phyloP scores from a whole-genome alignment of 1,140 invertebrate genomes.

The Cyclina sinensis region DNA sequence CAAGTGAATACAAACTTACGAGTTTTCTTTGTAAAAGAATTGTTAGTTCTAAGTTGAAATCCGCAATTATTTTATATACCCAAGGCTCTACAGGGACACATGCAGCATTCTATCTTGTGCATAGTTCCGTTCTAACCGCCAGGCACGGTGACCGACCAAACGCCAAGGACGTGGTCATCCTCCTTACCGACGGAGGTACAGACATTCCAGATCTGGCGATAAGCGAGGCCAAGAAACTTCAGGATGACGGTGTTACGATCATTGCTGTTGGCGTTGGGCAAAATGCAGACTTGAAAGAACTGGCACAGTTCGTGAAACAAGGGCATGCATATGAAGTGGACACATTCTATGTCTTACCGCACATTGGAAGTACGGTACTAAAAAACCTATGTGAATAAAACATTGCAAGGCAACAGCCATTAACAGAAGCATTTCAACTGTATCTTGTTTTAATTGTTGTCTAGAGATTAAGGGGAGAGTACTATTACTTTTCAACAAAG shows the following conservation, averaged over 20 bases:
- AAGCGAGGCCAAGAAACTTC: constrained; percentile 15
- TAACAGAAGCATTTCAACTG: too few relatives aligned
- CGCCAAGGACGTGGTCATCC: constrained; percentile 19
- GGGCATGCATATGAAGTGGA: background rate
- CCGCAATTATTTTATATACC: background rate
- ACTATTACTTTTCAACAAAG: too few relatives aligned
- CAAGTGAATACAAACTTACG: too few relatives aligned
- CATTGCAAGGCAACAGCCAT: too few relatives aligned
- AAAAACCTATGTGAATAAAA: constrained; percentile 20
- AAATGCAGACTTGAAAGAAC: background rate
- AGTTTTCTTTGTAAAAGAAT: too few relatives aligned
- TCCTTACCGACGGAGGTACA: constrained; percentile 50
- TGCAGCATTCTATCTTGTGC: constrained; percentile 41
- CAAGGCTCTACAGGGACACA: constrained; percentile 32
- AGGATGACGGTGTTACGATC: background rate
- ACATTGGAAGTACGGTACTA: background rate
- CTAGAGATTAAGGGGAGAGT: too few relatives aligned
- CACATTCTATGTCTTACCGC: background rate
- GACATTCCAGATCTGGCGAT: constrained; percentile 5
- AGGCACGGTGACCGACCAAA: constrained; percentile 40
- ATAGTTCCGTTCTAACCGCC: constrained; percentile 22
- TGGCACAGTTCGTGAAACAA: background rate
- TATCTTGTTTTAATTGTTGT: too few relatives aligned
- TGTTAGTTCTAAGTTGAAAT: too few relatives aligned
- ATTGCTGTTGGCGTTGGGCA: constrained; percentile 34